These are phyloP conservation scores for Macrosoma leucophasiata DNA, from an alignment of 2,888 invertebrate species.

Conservation along the genomic window DNA sequence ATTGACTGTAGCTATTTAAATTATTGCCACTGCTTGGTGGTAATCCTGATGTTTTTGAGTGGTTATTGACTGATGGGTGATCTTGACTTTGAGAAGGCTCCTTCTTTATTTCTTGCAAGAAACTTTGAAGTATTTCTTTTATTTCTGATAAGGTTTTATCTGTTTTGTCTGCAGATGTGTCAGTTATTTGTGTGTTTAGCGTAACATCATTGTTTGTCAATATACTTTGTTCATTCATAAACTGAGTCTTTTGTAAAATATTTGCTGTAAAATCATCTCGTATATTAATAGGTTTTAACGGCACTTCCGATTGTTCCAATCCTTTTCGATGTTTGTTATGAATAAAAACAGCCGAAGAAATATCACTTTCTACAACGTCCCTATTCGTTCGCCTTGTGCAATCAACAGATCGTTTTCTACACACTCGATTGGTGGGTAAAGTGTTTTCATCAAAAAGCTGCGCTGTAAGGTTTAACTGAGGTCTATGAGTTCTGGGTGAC, in stretches of 20 bases:
- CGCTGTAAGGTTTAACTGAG: slow-evolving; percentile 52
- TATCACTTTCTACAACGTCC: slow-evolving; percentile 13
- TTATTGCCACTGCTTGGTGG: slow-evolving; percentile 35
- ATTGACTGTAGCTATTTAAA: slow-evolving; percentile 31
- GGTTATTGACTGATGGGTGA: slow-evolving; percentile 28
- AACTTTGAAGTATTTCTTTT: slow-evolving; percentile 58
- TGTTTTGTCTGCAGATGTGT: slow-evolving; percentile 42
- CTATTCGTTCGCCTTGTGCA: too few relatives aligned
- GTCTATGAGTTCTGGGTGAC: slow-evolving; percentile 54
- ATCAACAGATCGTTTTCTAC: too few relatives aligned
- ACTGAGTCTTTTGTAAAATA: slow-evolving; percentile 32
- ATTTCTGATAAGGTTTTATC: slow-evolving; percentile 63
- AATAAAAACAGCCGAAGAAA: slow-evolving; percentile 12
- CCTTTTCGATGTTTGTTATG: slow-evolving; percentile 8
- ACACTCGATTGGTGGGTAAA: too few relatives aligned
- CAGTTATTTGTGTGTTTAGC: slow-evolving; percentile 41
- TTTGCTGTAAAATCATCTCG: slow-evolving; percentile 31
- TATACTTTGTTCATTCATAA: slow-evolving; percentile 31
- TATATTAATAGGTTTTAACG: slow-evolving; percentile 28
- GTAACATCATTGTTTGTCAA: slow-evolving; percentile 31
- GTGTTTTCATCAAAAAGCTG: slow-evolving; percentile 44
- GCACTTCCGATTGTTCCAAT: background rate
- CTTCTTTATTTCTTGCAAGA: slow-evolving; percentile 59
- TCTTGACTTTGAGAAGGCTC: slow-evolving; percentile 43
- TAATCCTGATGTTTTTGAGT: slow-evolving; percentile 11